phyloP scores from a whole-genome alignment of 2,113 vertebrate genomes.

The Gnathonemus echidnorhynchus region DNA sequence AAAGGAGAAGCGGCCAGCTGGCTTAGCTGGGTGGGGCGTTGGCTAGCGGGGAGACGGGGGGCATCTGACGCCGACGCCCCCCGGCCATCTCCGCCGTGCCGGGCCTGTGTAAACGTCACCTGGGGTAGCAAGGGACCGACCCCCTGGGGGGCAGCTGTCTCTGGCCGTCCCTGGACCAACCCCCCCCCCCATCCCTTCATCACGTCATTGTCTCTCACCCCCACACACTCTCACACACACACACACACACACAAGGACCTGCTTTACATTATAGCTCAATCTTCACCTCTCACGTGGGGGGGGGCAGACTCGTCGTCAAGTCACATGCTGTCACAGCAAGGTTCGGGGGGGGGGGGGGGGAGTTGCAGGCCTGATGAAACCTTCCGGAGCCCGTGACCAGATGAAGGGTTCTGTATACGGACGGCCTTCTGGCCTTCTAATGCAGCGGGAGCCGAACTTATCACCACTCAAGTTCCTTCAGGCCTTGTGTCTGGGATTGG shows the following conservation, averaged over 20 bases:
- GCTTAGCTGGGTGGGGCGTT: background rate
- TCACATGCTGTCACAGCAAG: background rate
- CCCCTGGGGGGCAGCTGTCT: constrained; percentile 54
- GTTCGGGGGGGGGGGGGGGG: background rate
- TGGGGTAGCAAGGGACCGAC: constrained; percentile 41
- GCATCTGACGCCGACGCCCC: background rate
- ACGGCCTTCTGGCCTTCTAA: background rate
- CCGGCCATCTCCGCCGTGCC: background rate
- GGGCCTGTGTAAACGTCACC: constrained; percentile 68
- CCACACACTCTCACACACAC: too few relatives aligned
- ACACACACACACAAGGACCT: constrained; percentile 46
- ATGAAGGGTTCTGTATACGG: background rate
- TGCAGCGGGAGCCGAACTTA: background rate
- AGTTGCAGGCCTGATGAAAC: background rate
- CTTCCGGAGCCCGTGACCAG: background rate
- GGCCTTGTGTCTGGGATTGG: background rate
- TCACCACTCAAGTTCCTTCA: background rate
- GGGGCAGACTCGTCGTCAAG: background rate
- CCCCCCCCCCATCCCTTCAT: constrained; percentile 55
- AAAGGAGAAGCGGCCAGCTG: background rate
- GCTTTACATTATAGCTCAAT: constrained; percentile 67
- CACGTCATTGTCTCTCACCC: constrained; percentile 74
- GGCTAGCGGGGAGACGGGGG: background rate
- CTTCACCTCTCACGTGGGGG: background rate
- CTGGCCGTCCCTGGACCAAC: constrained; percentile 70